Evolutionary conservation across 1,140 invertebrate genomes (phyloP), one percentile per base, ranked within the genome.

Genomic region (Cepaea nemoralis): DNA sequence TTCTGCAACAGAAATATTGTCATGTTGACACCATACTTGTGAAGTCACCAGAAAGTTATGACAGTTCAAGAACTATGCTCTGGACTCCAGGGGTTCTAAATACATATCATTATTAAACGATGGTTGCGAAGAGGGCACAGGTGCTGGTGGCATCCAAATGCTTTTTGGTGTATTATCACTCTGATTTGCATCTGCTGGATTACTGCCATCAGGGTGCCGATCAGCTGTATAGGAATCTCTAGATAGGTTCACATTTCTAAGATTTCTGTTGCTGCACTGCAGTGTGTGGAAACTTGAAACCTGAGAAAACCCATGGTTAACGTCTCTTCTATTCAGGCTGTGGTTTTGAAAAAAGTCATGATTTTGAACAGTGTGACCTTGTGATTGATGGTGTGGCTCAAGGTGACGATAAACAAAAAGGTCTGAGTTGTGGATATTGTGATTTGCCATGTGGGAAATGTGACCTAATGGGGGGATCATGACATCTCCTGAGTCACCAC

Each of bases 61-160:
- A n/a, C n/a, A n/a, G n/a, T n/a, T n/a, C n/a, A n/a, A 16, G 0
- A n/a, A 10, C 40, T 69, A 80, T 50, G 67, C 69, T 73, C 78
- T 80, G 16, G 78, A 71, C 33, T 83, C 83, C 27, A 84, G 27
- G 37, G 83, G 83, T 39, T 82, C 77, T 66, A 84, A 73, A 70
- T 84, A 84, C 59, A 80, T 77, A 19, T 82, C 77, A 50, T 84
- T 84, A 70, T 82, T 82, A 70, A 82, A 84, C 24, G 83, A 81
- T 6, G 81, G 83, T 39, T 78, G 77, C 0, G 77, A 74, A 37
- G 77, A 31, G 5, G 77, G 81, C 14, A 71, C 71, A 19, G 79
- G 66, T 70, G 77, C 37, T 66, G 77, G 42, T 42, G 73, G 3
- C 59, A 77, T 22, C 78, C 70, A 45, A 69, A 63, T 35, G 33